Evolutionary conservation across 2,797 vertebrate genomes (phyloP), one percentile per base, ranked within the genome.

Genomic region (Pipistrellus kuhlii): DNA sequence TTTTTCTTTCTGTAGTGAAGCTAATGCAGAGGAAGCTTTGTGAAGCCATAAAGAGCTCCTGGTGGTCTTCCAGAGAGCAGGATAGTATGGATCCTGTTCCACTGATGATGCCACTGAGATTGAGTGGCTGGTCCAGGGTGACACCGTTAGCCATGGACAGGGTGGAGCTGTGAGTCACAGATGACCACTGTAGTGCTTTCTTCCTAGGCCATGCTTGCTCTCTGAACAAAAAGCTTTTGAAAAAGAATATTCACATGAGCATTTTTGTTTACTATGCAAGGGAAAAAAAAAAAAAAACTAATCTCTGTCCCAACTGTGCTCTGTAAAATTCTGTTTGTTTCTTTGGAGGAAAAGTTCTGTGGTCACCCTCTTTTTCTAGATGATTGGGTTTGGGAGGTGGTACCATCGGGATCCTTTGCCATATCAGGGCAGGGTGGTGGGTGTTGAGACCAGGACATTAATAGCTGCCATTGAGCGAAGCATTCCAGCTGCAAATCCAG

Each of bases 181-280:
- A 59, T 10, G 6, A 66, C 75, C 68, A 73, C 53, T 6, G 15
- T 27, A 6, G 25, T 53, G 72, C 87, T 77, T 73, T 93, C 64
- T 73, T 38, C 46, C 18, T 75, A 38, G 72, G 46, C 66, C 86
- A 8, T 6, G 18, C 87, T 93, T 95, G 88, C 90, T 90, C 44
- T 81, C 68, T 8, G 25, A 89, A 96, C 95, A 97, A 91, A 95
- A 82, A 55, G 57, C 85, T 77, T 95, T 96, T 92, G 76, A 59
- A 78, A 82, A 66, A 12, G 51, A 85, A 73, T 59, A 27, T 85
- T 57, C 53, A 75, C 78, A 93, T 95, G 91, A 94, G 81, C 86
- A 82, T 94, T 96, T 94, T 92, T 30, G 81, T 92, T 93, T 93
- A 81, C 84, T 89, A 8, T 88, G 80, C 46, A 82, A 86, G 44